Base-by-base conservation (phyloP, 2,888 invertebrate genomes). In the Deroplatys truncata region DNA sequence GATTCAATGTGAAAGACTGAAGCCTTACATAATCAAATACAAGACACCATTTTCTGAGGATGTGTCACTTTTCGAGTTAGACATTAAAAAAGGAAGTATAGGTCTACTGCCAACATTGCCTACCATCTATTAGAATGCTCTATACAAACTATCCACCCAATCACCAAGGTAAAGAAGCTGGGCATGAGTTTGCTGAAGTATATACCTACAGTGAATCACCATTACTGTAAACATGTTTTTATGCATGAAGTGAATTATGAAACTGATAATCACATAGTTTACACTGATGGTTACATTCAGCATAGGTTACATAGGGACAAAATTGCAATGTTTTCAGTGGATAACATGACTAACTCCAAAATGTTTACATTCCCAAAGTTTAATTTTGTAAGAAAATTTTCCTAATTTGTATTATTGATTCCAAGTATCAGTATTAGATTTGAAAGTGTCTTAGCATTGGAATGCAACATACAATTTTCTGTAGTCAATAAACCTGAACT, bases 381-480 rank as follows among this genome's bases (percentile, higher is more conserved):
- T n/a, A n/a, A n/a, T n/a, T n/a, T n/a, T n/a, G 7, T 31, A 31
- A 5, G 31, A 5, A 4, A 4, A 84, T 29, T 84, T 25, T 10
- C 10, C n/a, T 84, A 84, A 84, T 84, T 84, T 29, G 84, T 84
- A 8, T 84, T 28, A 84, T 1, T 84, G 28, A 84, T 84, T 84
- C 84, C 28, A 84, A 8, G 35, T 8, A 84, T 84, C 28, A 29
- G n/a, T 29, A 84, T 84, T 84, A 84, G 7, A 13, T 84, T 84
- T 84, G 9, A 84, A 28, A 84, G 28, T 56, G 28, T 9, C 13
- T 87, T 87, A 87, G 29, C 28, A 72, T 87, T 20, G 25, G 28
- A 87, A 90, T 84, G 43, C 25, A 88, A 87, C 9, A 82, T 29
- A 90, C 29, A 72, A 25, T 31, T 88, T 87, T 89, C 49, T 89